These are phyloP conservation scores for Monopterus albus DNA, from an alignment of 2,113 vertebrate species.

Conservation along the genomic window DNA sequence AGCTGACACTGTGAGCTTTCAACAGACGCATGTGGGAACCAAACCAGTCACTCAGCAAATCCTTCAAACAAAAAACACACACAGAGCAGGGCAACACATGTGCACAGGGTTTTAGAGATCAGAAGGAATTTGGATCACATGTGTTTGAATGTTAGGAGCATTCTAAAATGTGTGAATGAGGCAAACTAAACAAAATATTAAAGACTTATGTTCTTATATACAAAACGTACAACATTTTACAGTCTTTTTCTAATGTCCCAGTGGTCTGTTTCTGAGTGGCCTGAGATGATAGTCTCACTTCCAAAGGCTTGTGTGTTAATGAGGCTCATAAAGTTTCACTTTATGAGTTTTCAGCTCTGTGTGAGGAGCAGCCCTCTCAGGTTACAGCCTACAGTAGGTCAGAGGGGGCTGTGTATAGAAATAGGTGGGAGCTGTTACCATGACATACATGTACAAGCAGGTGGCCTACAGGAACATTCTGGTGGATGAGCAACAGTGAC, in stretches of 20 bases:
- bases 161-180: background rate
- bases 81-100: background rate
- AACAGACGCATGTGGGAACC: background rate
- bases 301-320: conserved; percentile 49
- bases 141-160: background rate
- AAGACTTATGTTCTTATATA: no score
- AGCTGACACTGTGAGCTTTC: background rate
- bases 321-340: conserved; percentile 57
- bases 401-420: conserved; percentile 51
- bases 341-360: conserved; percentile 23
- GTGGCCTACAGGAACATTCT: conserved; percentile 51
- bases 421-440: conserved; percentile 64
- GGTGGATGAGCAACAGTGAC: conserved; percentile 2
- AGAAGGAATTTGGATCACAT: background rate
- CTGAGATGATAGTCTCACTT: conserved; percentile 16
- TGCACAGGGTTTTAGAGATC: background rate
- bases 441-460: conserved; percentile 63
- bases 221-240: background rate
- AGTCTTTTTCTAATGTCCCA: background rate
- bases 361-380: conserved; percentile 53
- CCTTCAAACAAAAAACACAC: background rate
- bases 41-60: background rate
- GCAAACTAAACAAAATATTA: background rate
- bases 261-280: background rate
- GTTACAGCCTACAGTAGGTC: conserved; percentile 57